phyloP scores from a whole-genome alignment of 37 sponge, comb jelly and placozoan genomes.

The Ephydatia muelleri region DNA sequence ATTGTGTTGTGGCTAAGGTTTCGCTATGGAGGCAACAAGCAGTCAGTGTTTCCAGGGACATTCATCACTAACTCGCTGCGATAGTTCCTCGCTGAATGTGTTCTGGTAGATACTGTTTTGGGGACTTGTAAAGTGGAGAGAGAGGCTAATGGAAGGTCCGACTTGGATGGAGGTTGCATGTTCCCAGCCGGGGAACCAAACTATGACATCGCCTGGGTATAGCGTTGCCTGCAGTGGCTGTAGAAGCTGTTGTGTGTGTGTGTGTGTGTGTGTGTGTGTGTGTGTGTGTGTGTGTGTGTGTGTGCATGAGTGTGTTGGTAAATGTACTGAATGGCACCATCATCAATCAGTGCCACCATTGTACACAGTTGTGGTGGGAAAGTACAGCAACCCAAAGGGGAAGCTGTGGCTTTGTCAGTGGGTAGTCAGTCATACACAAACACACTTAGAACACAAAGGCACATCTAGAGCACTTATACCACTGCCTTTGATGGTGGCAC shows the following conservation, averaged over 20 bases:
- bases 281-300: no score
- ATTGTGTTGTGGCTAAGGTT: no score
- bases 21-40: not conserved
- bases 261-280: not conserved
- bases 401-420: no score
- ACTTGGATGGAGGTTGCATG: constrained; percentile 41
- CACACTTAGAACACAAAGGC: no score
- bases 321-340: no score
- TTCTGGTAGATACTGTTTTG: constrained; percentile 1
- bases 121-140: constrained; percentile 33
- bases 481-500: no score
- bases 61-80: constrained; percentile 2
- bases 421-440: no score
- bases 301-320: no score
- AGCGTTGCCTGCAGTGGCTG: constrained; percentile 27
- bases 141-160: constrained; percentile 54
- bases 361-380: no score
- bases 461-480: no score
- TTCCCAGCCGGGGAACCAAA: constrained; percentile 75
- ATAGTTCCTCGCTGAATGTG: constrained; percentile 19
- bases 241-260: constrained; percentile 21
- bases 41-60: constrained; percentile 8
- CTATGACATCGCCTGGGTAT: constrained; percentile 39
- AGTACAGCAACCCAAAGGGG: no score
- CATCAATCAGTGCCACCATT: no score